Evolutionary conservation across 1,140 invertebrate species (phyloP), one percentile per base, ranked within the genome.

Genomic region (Drosophila watanabei): DNA sequence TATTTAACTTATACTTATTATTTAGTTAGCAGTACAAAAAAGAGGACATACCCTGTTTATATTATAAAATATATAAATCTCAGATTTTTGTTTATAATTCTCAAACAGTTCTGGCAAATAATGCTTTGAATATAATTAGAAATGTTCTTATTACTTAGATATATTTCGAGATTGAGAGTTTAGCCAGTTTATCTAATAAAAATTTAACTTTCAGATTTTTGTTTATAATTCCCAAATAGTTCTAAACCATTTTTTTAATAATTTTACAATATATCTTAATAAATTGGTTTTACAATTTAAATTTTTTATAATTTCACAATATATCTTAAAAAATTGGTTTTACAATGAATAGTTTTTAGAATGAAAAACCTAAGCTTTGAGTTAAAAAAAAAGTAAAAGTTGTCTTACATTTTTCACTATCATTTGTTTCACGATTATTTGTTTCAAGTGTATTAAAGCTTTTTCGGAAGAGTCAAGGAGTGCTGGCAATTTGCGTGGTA

Each of bases 361-460:
- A 8, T 18, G n/a, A n/a, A 7, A 14, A n/a, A n/a, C n/a, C 3
- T 28, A 7, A 28, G 9, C 3, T 2, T 1, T 7, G 0, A 24
- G 16, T 3, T 24, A 11, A 35, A 16, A 54, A 33, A 35, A 37
- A 0, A 13, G 8, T 16, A n/a, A 8, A n/a, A n/a, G 16, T 8
- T n/a, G 3, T n/a, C 39, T 24, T 24, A 4, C 0, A 20, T 20
- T 7, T 16, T 33, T 8, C 3, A 2, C 2, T 5, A n/a, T 9
- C 7, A 7, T 18, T 4, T 5, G 4, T n/a, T 5, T 11, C 11
- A 2, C n/a, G 14, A n/a, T 14, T 28, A 30, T 7, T n/a, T 24
- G 10, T 11, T 46, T 28, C 4, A 5, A 68, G 65, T 68, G 60
- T 39, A 49, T 32, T 14, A 49, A 68, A 68, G 60, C 65, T 68